phyloP scores from a whole-genome alignment of 1,140 invertebrate genomes.

The Holcopasites calliopsidis region DNA sequence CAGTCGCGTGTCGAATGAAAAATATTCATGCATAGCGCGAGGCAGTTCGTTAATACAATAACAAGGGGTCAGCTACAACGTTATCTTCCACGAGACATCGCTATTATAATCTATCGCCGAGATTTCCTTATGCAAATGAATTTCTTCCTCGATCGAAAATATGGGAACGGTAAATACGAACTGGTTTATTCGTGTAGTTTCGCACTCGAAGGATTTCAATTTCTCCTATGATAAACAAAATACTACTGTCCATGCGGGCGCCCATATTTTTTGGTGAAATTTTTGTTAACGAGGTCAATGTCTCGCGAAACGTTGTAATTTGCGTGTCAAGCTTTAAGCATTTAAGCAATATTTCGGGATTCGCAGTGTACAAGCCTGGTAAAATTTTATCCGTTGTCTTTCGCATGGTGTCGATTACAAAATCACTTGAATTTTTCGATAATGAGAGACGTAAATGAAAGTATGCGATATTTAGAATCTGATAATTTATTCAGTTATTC shows the following conservation, averaged over 20 bases:
- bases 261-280: not conserved
- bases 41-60: not conserved
- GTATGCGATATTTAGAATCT: not conserved
- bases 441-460: not conserved
- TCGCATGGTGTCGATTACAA: not conserved
- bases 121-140: not conserved
- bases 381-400: no score
- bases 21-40: not conserved
- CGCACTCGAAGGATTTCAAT: not conserved
- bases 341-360: no score
- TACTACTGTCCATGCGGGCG: not conserved
- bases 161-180: not conserved
- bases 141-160: not conserved
- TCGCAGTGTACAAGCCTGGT: no score
- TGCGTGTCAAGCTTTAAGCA: no score
- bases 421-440: conserved; percentile 1
- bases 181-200: no score
- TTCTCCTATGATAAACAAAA: not conserved
- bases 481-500: conserved; percentile 19
- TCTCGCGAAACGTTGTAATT: no score
- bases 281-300: not conserved
- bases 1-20: not conserved
- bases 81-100: not conserved
- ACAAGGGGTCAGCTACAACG: not conserved
- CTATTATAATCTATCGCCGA: not conserved